phyloP scores from a whole-genome alignment of 2,797 vertebrate species.

The Alauda arvensis region DNA sequence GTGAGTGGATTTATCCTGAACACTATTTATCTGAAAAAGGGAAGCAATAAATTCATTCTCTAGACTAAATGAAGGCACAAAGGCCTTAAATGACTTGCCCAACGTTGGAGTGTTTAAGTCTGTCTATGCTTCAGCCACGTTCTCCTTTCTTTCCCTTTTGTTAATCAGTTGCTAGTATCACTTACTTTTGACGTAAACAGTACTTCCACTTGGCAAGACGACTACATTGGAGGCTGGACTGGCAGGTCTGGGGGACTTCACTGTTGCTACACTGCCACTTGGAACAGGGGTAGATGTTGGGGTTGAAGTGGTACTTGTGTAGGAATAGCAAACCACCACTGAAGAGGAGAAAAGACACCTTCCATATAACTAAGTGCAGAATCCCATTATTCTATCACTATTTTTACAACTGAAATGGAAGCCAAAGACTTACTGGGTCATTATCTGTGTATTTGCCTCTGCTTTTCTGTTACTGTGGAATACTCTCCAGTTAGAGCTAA shows the following conservation, averaged over 20 bases:
- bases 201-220: slow-evolving; percentile 95
- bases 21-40: background rate
- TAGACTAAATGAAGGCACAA: background rate
- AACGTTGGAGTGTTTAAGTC: background rate
- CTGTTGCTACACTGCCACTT: slow-evolving; percentile 82
- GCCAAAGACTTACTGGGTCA: background rate
- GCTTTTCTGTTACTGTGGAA: background rate
- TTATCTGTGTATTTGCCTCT: background rate
- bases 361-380: slow-evolving; percentile 32
- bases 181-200: slow-evolving; percentile 97
- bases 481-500: background rate
- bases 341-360: slow-evolving; percentile 66
- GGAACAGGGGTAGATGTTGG: slow-evolving; percentile 85
- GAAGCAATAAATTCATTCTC: background rate
- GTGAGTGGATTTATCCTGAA: background rate
- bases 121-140: background rate
- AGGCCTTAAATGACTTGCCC: background rate
- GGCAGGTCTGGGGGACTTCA: slow-evolving; percentile 90
- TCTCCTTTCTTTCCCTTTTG: slow-evolving; percentile 22
- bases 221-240: slow-evolving; percentile 96
- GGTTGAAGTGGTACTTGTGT: slow-evolving; percentile 93
- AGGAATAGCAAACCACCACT: slow-evolving; percentile 98
- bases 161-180: slow-evolving; percentile 44
- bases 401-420: slow-evolving; percentile 5
- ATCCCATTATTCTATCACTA: slow-evolving; percentile 8